Base-by-base conservation (phyloP, 1,140 invertebrate genomes). In the Stegodyphus dumicola region DNA sequence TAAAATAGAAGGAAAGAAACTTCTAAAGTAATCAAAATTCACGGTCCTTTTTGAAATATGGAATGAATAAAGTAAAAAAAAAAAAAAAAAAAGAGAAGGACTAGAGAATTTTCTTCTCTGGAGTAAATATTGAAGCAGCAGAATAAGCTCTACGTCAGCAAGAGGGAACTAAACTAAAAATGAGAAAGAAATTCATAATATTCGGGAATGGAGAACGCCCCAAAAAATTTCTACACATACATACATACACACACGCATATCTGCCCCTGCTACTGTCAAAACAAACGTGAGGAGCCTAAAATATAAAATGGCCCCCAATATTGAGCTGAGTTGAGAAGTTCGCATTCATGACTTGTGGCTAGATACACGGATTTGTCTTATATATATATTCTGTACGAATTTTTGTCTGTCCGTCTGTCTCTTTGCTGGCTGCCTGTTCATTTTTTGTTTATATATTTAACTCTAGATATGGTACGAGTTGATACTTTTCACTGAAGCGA, bases 221-320 rank as follows among this genome's bases (percentile, higher is more conserved):
- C 54, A n/a, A 48, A 75, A 75, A 56, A 56, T 75, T 11, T 53
- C 33, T 33, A 33, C 33, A 33, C 33, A 33, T 33, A 60, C 73
- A 56, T 53, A 48, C 53, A 56, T 60, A 56, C 54, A 75, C 52
- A 13, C 18, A 18, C 49, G 56, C 48, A 75, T 56, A 56, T 75
- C 52, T 54, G 33, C 17, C 9, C 56, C 15, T 53, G 53, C 15
- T 60, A 56, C 54, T 75, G 73, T 75, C 54, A 75, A 75, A 60
- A 75, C 73, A 75, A 75, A 75, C 73, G 73, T 75, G 73, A 75
- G 53, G 3, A 51, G 13, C 52, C 73, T 75, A 33, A 75, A 75
- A 64, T 60, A 75, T 75, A 75, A 17, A 60, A 64, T 11, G 56
- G 15, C 33, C 33, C 18, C 54, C 52, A 75, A 75, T 75, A 64